Percentiles rank a stretch among this genome's conserved stretches.
These are phyloP conservation scores for Mimumesa dahlbomi DNA, from an alignment of 2,888 invertebrate genomes.

Conservation along the genomic window DNA sequence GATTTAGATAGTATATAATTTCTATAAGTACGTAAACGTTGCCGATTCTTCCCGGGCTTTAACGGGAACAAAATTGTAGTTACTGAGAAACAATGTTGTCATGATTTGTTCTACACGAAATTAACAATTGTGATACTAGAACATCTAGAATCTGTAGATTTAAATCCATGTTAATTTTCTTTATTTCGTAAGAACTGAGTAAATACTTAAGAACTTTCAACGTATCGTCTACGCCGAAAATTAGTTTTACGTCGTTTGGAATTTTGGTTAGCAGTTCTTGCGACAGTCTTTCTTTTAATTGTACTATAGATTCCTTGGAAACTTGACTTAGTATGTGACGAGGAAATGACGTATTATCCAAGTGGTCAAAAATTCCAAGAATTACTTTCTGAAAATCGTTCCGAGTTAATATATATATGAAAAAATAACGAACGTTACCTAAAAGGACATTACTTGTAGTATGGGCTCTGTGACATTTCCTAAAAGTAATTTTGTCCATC, in stretches of 20 bases:
- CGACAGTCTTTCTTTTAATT: slow-evolving; percentile 64
- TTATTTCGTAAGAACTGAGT: slow-evolving; percentile 79
- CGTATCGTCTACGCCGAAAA: slow-evolving; percentile 78
- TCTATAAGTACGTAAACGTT: slow-evolving; percentile 16
- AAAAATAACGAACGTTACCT: not conserved
- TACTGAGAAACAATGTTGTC: slow-evolving; percentile 35
- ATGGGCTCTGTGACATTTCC: slow-evolving; percentile 79
- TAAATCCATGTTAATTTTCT: slow-evolving; percentile 81
- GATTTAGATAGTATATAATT: slow-evolving; percentile 4
- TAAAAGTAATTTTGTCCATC: slow-evolving; percentile 79
- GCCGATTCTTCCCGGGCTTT: not conserved
- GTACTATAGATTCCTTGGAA: slow-evolving; percentile 58
- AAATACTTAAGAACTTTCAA: slow-evolving; percentile 77
- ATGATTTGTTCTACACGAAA: slow-evolving; percentile 67
- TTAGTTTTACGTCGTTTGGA: slow-evolving; percentile 66
- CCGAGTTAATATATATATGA: not conserved
- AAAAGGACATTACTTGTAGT: slow-evolving; percentile 65
- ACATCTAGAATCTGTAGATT: slow-evolving; percentile 81
- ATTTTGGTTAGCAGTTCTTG: slow-evolving; percentile 54
- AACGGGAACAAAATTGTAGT: slow-evolving; percentile 8
- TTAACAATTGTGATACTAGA: slow-evolving; percentile 72
- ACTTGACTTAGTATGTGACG: slow-evolving; percentile 47
- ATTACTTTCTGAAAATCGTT: slow-evolving; percentile 57
- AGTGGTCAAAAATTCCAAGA: slow-evolving; percentile 53
- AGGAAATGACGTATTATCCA: slow-evolving; percentile 49